These are phyloP conservation scores for Ophion slaviceki DNA, from an alignment of 2,888 invertebrate species.

Conservation along the genomic window DNA sequence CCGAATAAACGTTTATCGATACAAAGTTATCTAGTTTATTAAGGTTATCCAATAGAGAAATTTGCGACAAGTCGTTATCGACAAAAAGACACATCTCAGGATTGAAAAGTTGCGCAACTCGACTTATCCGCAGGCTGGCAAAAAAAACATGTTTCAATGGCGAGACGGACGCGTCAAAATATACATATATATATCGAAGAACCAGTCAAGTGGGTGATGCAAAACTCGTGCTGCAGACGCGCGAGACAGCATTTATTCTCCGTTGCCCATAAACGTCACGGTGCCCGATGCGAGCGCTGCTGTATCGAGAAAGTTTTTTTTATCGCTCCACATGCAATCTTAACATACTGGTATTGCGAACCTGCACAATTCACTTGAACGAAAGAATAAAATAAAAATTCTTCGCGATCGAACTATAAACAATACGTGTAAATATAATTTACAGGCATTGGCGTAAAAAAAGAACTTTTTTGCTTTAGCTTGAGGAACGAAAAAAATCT, in stretches of 20 bases:
- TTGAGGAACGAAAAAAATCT: neutral
- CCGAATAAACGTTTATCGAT: neutral
- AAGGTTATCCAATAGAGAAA: neutral
- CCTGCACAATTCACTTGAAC: slow-evolving; percentile 20
- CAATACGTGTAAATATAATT: neutral
- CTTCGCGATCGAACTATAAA: neutral
- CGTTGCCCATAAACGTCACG: slow-evolving; percentile 3
- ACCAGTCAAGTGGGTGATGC: slow-evolving; percentile 44
- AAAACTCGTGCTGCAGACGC: neutral
- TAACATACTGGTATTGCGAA: slow-evolving; percentile 9
- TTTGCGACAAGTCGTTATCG: neutral
- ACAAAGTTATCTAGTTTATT: neutral
- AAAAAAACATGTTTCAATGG: neutral
- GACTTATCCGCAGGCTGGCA: neutral
- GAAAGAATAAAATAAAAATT: neutral
- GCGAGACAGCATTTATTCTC: slow-evolving; percentile 31
- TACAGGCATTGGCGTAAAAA: neutral
- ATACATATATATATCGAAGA: slow-evolving; percentile 12
- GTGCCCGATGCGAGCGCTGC: neutral
- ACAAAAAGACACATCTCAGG: neutral
- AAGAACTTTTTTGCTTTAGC: neutral
- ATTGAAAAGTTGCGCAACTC: neutral
- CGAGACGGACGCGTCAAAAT: neutral
- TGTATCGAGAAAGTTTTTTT: neutral
- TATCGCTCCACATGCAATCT: neutral